Evolutionary conservation across 2,888 invertebrate species (phyloP).

Genomic region (Zygaena filipendulae): DNA sequence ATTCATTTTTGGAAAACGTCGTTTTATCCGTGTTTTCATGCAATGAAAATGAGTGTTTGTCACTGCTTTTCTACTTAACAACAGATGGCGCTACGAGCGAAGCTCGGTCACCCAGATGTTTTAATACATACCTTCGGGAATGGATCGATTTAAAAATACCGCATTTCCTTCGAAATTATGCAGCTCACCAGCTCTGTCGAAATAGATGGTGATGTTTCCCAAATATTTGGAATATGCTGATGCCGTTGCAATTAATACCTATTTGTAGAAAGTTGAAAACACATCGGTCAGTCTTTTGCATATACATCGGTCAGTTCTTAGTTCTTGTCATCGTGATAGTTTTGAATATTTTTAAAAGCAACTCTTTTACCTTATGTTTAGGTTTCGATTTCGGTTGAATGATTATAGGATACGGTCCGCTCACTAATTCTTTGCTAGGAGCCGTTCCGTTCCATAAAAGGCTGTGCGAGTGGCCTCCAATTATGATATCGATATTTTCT

Average conservation of each 20-base stretch:
- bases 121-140: conserved; percentile 72
- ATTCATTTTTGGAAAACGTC: too few relatives aligned
- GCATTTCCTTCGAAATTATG: conserved; percentile 75
- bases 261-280: too few relatives aligned
- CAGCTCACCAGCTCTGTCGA: conserved; percentile 75
- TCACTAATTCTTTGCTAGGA: conserved; percentile 64
- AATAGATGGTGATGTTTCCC: conserved; percentile 78
- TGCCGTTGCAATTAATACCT: conserved; percentile 77
- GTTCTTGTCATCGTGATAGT: too few relatives aligned
- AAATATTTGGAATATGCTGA: conserved; percentile 79
- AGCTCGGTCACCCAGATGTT: too few relatives aligned
- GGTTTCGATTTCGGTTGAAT: conserved; percentile 26
- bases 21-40: too few relatives aligned
- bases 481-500: conserved; percentile 79
- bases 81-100: too few relatives aligned
- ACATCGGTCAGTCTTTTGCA: conserved; percentile 51
- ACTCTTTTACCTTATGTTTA: conserved; percentile 46
- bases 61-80: too few relatives aligned
- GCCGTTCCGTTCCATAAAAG: conserved; percentile 74
- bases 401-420: conserved; percentile 77
- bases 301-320: too few relatives aligned
- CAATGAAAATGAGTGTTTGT: too few relatives aligned
- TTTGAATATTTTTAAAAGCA: too few relatives aligned
- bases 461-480: conserved; percentile 86
- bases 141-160: conserved; percentile 70